phyloP scores from a whole-genome alignment of 2,888 invertebrate genomes.

The Nowickia ferox region DNA sequence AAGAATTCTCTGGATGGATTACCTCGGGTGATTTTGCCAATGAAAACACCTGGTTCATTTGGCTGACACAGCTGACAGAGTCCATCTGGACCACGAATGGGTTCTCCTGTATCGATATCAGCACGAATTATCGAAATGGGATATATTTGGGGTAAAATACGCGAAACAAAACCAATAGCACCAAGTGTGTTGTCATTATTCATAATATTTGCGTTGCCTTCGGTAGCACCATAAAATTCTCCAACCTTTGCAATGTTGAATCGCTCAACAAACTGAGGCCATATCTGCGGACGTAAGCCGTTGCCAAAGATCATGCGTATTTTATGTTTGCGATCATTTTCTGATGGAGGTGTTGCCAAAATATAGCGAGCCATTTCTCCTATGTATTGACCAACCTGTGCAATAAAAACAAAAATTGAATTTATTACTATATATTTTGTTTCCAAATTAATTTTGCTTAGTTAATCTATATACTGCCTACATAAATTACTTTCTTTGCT shows the following conservation, averaged over 20 bases:
- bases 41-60: conserved; percentile 97
- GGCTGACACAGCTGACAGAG: conserved; percentile 89
- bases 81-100: conserved; percentile 92
- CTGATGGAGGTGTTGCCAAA: conserved; percentile 88
- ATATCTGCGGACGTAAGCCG: conserved; percentile 95
- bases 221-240: conserved; percentile 98
- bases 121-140: conserved; percentile 97
- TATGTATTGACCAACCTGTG: conserved; percentile 92
- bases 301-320: conserved; percentile 95
- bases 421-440: too few relatives aligned
- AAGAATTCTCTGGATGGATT: conserved; percentile 96
- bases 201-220: conserved; percentile 98
- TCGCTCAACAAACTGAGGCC: conserved; percentile 93
- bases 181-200: conserved; percentile 96
- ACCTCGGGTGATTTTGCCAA: conserved; percentile 95
- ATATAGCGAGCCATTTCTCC: conserved; percentile 96
- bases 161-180: conserved; percentile 96
- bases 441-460: too few relatives aligned
- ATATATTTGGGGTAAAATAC: conserved; percentile 94
- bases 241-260: conserved; percentile 93
- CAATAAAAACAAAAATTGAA: conserved; percentile 12
- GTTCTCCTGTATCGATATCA: conserved; percentile 94
- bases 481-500: too few relatives aligned
- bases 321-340: conserved; percentile 88
- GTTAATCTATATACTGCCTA: too few relatives aligned